Base-by-base conservation (phyloP, 2,888 invertebrate species). In the Melinaea marsaeus region DNA sequence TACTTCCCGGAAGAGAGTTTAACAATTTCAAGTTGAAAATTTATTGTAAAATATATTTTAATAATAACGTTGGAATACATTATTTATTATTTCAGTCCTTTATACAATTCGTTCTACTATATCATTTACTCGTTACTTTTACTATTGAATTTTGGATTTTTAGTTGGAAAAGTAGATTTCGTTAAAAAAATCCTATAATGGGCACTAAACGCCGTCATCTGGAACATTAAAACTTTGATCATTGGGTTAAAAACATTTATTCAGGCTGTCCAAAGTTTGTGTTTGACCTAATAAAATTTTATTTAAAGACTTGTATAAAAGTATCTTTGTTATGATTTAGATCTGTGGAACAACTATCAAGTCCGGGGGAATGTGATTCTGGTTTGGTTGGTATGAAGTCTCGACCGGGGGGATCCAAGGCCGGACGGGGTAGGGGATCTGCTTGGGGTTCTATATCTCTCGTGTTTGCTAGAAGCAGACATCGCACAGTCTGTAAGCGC, bases 391-490 rank as follows among this genome's bases (percentile, higher is more conserved):
- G 88, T 0, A 71, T 90, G 88, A 75, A 91, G 11, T 82, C 83
- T 45, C 91, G 82, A 64, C 85, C 81, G 37, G 90, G 79, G 64
- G 90, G 79, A 5, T 79, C 81, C 66, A 92, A 86, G 73, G 91
- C 78, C 5, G 85, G 81, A 3, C 88, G 93, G 3, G 94, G 94
- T 0, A 92, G 95, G 1, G 96, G 96, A 13, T 93, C 93, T 33
- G 95, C 96, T 1, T 97, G 97, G 97, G 97, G 97, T 60, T 96
- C 96, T 75, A 97, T 97, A 82, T 97, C 96, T 0, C 92, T 97
- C 71, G 97, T 97, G 42, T 97, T 97, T 77, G 96, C 97, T 0
- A 91, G 97, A 61, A 95, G 95, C 69, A 92, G 96, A 58, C 96
- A 97, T 82, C 94, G 97, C 84, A 95, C 95, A 96, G 78, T 93